Conservation (phyloP, 2,113 vertebrate genomes). For the Macquaria ambigua region DNA sequence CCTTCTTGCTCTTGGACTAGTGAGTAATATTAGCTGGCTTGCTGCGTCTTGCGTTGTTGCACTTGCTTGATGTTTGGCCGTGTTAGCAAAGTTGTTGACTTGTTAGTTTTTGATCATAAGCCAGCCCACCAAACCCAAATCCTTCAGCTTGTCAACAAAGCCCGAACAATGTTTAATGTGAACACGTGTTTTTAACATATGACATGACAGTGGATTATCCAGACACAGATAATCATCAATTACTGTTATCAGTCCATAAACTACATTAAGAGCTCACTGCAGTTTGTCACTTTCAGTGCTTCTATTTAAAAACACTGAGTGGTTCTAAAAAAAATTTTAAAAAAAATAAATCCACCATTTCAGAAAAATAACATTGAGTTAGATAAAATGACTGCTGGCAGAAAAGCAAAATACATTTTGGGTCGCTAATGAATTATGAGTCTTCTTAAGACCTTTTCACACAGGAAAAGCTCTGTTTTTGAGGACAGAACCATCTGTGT, state of each 20-base stretch:
- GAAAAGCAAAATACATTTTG: conserved; percentile 7
- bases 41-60: no score
- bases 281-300: not conserved
- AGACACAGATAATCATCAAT: not conserved
- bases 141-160: no score
- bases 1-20: no score
- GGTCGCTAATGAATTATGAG: conserved; percentile 23
- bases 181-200: no score
- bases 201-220: not conserved
- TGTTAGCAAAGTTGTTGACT: no score
- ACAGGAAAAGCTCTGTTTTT: not conserved
- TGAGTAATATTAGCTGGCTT: no score
- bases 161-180: no score
- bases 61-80: no score
- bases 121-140: no score
- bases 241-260: not conserved
- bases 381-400: conserved; percentile 27
- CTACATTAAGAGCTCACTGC: not conserved
- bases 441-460: conserved; percentile 23
- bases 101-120: no score
- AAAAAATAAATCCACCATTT: not conserved
- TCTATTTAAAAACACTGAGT: not conserved
- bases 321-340: not conserved
- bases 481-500: conserved; percentile 38
- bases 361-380: conserved; percentile 1